phyloP scores from a whole-genome alignment of 2,888 invertebrate genomes.

The Micoletzkya japonica region DNA sequence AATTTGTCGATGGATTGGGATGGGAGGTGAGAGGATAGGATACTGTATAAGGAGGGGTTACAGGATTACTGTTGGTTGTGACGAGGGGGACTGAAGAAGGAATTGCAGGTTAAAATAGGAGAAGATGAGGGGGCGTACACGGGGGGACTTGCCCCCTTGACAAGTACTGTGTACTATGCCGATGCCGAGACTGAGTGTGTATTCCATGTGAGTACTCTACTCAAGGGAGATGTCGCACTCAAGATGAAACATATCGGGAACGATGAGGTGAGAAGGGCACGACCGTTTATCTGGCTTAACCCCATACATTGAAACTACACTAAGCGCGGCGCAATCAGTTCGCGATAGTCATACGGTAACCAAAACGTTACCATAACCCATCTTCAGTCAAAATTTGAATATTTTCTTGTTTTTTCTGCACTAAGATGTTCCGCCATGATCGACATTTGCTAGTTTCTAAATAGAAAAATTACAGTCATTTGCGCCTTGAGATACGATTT shows the following conservation, averaged over 20 bases:
- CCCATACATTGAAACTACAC: too few relatives aligned
- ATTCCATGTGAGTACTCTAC: conserved; percentile 95
- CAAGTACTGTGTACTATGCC: conserved; percentile 87
- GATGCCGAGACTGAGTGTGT: conserved; percentile 90
- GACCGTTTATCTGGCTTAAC: too few relatives aligned
- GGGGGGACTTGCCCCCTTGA: conserved; percentile 81
- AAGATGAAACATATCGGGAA: conserved; percentile 64
- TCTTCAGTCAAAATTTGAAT: too few relatives aligned
- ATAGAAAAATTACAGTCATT: too few relatives aligned
- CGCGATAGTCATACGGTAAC: too few relatives aligned
- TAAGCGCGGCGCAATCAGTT: too few relatives aligned
- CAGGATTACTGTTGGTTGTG: not conserved
- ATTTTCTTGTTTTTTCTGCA: too few relatives aligned
- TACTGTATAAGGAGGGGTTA: not conserved
- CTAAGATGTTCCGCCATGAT: too few relatives aligned
- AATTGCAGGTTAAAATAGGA: conserved; percentile 45
- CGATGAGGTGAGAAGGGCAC: conserved; percentile 70
- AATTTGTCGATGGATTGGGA: conserved; percentile 67
- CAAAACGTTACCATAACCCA: too few relatives aligned
- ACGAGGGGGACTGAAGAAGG: conserved; percentile 69
- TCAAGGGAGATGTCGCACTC: conserved; percentile 74
- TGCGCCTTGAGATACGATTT: too few relatives aligned
- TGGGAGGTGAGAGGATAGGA: conserved; percentile 78
- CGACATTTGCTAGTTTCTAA: too few relatives aligned
- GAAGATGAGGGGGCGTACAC: conserved; percentile 83